Percentiles rank a stretch among this genome's conserved stretches.
Evolutionary conservation across 2,888 invertebrate genomes (phyloP).

Genomic region (Oscheius myriophilus): DNA sequence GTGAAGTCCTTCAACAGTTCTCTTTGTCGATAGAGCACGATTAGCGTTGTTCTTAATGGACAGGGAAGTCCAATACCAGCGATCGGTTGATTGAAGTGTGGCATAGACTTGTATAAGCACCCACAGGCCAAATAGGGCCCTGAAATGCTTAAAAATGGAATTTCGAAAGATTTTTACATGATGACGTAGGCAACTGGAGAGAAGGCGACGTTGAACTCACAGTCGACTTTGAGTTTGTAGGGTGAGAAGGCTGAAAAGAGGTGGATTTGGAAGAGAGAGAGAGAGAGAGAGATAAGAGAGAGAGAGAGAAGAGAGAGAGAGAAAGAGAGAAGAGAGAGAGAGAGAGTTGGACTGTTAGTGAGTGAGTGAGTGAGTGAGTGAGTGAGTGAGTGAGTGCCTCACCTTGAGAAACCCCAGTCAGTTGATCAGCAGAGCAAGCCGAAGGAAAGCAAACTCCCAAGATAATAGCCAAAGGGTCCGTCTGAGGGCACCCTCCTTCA

Average conservation of each 20-base stretch:
- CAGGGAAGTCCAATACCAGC: constrained; percentile 26
- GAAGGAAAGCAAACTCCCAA: constrained; percentile 67
- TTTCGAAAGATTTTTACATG: constrained; percentile 48
- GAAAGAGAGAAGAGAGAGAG: neutral
- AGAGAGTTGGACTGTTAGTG: neutral
- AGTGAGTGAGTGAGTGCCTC: neutral
- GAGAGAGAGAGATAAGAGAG: neutral
- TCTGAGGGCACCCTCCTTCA: constrained; percentile 57
- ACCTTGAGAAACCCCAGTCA: constrained; percentile 38
- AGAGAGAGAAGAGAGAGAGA: neutral
- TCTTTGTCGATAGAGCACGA: constrained; percentile 43
- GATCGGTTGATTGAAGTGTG: constrained; percentile 9
- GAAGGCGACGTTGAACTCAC: constrained; percentile 61
- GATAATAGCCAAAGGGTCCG: constrained; percentile 63
- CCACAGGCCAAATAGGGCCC: constrained; percentile 9
- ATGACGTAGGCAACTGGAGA: constrained; percentile 50
- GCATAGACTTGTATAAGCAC: constrained; percentile 18
- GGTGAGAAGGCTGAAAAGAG: constrained; percentile 46
- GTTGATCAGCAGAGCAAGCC: constrained; percentile 52
- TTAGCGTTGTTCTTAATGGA: constrained; percentile 39
- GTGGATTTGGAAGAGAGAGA: neutral
- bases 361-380: too few relatives aligned
- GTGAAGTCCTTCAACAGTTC: constrained; percentile 43
- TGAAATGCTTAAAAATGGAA: neutral
- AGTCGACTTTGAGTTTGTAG: constrained; percentile 57